A percentile compares a stretch with the other conserved stretches of the same genome.
phyloP scores from a whole-genome alignment of 2,113 vertebrate species.

The Peromyscus polionotus region DNA sequence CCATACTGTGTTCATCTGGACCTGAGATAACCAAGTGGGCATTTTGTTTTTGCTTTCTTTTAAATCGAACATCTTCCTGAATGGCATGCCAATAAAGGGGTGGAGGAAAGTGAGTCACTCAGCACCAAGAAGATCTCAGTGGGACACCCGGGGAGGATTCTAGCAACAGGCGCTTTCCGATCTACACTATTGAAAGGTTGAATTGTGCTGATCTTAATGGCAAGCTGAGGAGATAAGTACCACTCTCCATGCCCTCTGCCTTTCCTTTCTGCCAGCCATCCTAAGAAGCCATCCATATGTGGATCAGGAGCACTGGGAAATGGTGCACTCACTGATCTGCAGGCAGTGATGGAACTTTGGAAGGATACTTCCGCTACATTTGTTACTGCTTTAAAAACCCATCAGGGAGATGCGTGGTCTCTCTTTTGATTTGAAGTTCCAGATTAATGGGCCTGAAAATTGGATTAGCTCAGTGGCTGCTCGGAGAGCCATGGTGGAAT shows the following conservation, averaged over 20 bases:
- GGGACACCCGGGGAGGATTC: not conserved
- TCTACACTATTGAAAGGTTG: not conserved
- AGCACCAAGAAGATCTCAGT: not conserved
- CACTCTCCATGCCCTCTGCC: not conserved
- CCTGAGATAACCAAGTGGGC: not conserved
- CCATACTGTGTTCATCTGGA: not conserved
- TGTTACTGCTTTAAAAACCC: not conserved
- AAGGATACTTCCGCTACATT: not conserved
- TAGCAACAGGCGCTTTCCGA: not conserved
- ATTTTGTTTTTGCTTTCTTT: constrained; percentile 9
- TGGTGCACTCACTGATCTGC: not conserved
- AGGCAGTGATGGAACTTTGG: constrained; percentile 20
- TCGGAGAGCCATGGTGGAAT: constrained; percentile 62
- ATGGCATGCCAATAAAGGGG: not conserved
- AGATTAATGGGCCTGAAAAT: constrained; percentile 86
- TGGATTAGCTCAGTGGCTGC: constrained; percentile 81
- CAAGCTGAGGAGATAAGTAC: not conserved
- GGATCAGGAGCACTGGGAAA: not conserved
- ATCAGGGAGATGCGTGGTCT: constrained; percentile 39
- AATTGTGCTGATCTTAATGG: not conserved
- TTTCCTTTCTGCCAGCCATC: not conserved
- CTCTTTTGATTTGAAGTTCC: constrained; percentile 76
- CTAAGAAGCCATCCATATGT: not conserved
- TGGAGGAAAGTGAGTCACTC: not conserved
- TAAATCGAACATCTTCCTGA: not conserved